These are phyloP conservation scores for Aromia moschata DNA, from an alignment of 2,888 invertebrate genomes.

Conservation along the genomic window DNA sequence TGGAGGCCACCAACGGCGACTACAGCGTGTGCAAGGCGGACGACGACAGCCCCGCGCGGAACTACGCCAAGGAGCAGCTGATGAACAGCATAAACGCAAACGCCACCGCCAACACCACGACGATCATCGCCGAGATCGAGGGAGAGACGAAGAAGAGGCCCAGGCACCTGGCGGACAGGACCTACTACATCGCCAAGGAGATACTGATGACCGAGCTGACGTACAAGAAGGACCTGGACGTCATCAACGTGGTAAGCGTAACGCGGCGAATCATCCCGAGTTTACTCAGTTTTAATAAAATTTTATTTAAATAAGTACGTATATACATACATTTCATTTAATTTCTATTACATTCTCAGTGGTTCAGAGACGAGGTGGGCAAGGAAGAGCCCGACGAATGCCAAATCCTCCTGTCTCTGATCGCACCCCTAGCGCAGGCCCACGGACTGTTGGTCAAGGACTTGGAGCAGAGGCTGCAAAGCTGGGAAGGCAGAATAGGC, in stretches of 20 bases:
- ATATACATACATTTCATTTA: no score
- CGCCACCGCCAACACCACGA: slow-evolving; percentile 52
- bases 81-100: slow-evolving; percentile 61
- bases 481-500: slow-evolving; percentile 75
- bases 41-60: slow-evolving; percentile 51
- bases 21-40: slow-evolving; percentile 46
- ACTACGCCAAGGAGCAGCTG: slow-evolving; percentile 55
- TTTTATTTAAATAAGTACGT: no score
- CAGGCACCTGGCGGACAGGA: slow-evolving; percentile 66
- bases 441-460: slow-evolving; percentile 84
- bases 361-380: slow-evolving; percentile 75
- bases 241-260: slow-evolving; percentile 84
- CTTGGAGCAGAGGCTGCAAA: slow-evolving; percentile 77
- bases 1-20: slow-evolving; percentile 62
- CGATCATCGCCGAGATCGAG: slow-evolving; percentile 61
- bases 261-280: no score
- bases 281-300: no score
- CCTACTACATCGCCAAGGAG: slow-evolving; percentile 90
- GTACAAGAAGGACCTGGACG: slow-evolving; percentile 92
- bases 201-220: slow-evolving; percentile 95
- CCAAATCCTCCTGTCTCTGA: slow-evolving; percentile 68
- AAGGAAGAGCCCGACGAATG: slow-evolving; percentile 70
- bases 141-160: slow-evolving; percentile 60
- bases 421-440: slow-evolving; percentile 82
- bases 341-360: slow-evolving; percentile 68